phyloP scores from a whole-genome alignment of 2,113 vertebrate genomes.

The Hydrochoerus hydrochaeris region DNA sequence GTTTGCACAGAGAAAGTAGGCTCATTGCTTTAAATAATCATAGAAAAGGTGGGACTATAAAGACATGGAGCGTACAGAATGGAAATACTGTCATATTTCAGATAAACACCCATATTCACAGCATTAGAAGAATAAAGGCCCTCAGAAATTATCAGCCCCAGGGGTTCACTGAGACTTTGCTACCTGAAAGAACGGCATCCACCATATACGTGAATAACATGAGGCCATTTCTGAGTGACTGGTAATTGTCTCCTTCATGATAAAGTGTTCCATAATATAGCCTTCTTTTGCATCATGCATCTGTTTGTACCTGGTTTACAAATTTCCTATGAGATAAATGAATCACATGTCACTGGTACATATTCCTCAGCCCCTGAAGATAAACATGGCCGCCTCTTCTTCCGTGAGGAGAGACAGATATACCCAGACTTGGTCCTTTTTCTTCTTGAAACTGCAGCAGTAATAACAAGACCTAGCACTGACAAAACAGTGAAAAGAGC shows the following conservation, averaged over 20 bases:
- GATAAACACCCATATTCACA: not conserved
- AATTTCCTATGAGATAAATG: not conserved
- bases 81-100: constrained; percentile 34
- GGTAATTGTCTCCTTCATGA: not conserved
- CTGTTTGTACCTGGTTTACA: constrained; percentile 6
- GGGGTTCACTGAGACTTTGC: not conserved
- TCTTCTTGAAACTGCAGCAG: not conserved
- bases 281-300: not conserved
- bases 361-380: not conserved
- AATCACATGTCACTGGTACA: not conserved
- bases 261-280: not conserved
- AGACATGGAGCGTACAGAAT: not conserved
- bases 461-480: not conserved
- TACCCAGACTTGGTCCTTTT: not conserved
- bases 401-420: too few species aligned
- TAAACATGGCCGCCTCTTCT: not conserved
- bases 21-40: constrained; percentile 51
- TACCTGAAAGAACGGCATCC: accelerated
- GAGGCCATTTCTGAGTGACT: not conserved
- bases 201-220: accelerated
- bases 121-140: not conserved
- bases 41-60: constrained; percentile 57
- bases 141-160: not conserved
- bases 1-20: constrained; percentile 33
- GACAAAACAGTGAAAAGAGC: not conserved